Evolutionary conservation across 2,797 vertebrate species (phyloP).

Genomic region (Pipistrellus pipistrellus): DNA sequence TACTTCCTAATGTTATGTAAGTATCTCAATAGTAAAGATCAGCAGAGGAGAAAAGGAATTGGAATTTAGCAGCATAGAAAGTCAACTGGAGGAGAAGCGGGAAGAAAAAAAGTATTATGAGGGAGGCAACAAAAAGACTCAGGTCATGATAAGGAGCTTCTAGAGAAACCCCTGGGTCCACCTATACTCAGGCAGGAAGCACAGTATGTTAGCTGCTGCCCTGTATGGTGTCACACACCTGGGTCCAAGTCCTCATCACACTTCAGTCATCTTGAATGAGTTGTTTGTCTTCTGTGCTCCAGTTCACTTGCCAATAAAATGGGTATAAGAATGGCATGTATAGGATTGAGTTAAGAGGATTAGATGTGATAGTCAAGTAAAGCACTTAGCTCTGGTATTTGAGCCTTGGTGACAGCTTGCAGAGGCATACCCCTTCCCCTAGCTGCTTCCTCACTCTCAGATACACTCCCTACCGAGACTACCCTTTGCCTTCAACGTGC

Average conservation of each 20-base stretch:
- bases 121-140: neutral
- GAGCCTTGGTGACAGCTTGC: neutral
- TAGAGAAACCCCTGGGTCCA: neutral
- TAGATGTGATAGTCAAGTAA: neutral
- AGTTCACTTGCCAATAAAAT: neutral
- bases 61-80: neutral
- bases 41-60: neutral
- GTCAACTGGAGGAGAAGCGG: neutral
- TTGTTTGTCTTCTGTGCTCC: neutral
- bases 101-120: neutral
- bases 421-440: neutral
- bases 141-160: neutral
- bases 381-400: neutral
- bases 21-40: neutral
- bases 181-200: accelerated
- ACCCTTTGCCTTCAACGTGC: neutral
- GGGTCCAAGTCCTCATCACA: neutral
- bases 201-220: no score
- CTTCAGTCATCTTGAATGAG: neutral
- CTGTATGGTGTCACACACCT: no score
- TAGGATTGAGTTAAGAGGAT: neutral
- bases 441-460: neutral
- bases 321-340: neutral
- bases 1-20: conserved; percentile 30
- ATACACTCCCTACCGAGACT: neutral